Evolutionary conservation across 2,888 invertebrate genomes (phyloP).

Genomic region (Cenopis cana): DNA sequence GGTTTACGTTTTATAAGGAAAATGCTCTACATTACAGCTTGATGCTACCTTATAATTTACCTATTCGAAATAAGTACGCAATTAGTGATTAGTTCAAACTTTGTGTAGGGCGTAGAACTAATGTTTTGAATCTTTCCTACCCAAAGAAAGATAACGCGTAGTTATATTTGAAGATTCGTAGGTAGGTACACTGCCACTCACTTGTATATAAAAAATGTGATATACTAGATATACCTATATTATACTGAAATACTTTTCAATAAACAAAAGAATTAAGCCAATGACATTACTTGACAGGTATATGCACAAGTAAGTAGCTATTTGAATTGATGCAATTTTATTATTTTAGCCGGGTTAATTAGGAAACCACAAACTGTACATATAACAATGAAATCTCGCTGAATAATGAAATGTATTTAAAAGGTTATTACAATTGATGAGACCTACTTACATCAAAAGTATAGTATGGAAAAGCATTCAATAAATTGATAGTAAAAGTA

Average conservation of each 20-base stretch:
- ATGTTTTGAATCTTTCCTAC: slow-evolving; percentile 27
- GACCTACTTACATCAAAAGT: slow-evolving; percentile 42
- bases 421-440: slow-evolving; percentile 35
- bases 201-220: slow-evolving; percentile 43
- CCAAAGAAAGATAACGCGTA: slow-evolving; percentile 35
- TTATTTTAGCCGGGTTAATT: slow-evolving; percentile 22
- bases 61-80: slow-evolving; percentile 30
- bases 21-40: slow-evolving; percentile 15
- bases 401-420: slow-evolving; percentile 35
- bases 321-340: slow-evolving; percentile 24
- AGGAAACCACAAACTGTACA: slow-evolving; percentile 34
- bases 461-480: slow-evolving; percentile 40
- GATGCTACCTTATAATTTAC: slow-evolving; percentile 24
- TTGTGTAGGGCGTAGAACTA: slow-evolving; percentile 30
- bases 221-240: slow-evolving; percentile 24
- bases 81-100: slow-evolving; percentile 33
- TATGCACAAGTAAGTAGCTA: slow-evolving; percentile 21
- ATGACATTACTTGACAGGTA: slow-evolving; percentile 27
- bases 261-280: slow-evolving; percentile 14
- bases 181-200: slow-evolving; percentile 42
- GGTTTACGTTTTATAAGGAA: slow-evolving; percentile 1
- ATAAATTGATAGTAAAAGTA: slow-evolving; percentile 44
- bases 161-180: slow-evolving; percentile 28
- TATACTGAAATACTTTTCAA: slow-evolving; percentile 30
- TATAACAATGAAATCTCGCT: slow-evolving; percentile 31